These are phyloP conservation scores for Muraenolepis orangiensis DNA, from an alignment of 2,797 vertebrate species.

Conservation along the genomic window DNA sequence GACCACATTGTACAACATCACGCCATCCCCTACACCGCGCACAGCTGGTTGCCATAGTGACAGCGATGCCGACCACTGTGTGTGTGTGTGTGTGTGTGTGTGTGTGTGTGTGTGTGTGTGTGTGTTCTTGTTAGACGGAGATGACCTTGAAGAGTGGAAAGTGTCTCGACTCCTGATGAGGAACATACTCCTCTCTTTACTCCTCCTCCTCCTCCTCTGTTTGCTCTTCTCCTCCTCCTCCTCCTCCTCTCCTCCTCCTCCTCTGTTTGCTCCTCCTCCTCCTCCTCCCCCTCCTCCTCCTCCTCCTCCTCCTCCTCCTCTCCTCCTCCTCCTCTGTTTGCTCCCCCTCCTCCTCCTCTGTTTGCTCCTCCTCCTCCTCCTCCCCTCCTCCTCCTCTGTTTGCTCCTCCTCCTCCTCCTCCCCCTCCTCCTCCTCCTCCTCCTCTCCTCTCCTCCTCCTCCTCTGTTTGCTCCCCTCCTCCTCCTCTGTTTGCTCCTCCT, in stretches of 20 bases:
- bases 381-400: no score
- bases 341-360: no score
- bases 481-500: neutral
- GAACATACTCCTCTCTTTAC: neutral
- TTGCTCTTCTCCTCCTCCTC: no score
- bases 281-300: neutral
- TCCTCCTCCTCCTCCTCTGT: neutral
- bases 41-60: neutral
- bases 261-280: neutral
- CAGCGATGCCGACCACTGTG: neutral
- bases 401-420: no score
- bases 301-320: neutral
- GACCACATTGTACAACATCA: neutral
- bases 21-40: neutral
- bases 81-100: neutral
- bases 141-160: neutral
- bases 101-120: neutral
- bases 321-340: no score
- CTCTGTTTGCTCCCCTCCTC: neutral
- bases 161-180: neutral
- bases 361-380: no score
- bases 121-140: neutral
- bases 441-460: no score
- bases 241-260: neutral
- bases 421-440: neutral